Evolutionary conservation across 2,888 invertebrate species (phyloP), one percentile per base, ranked within the genome.

Genomic region (Phasia obesa): DNA sequence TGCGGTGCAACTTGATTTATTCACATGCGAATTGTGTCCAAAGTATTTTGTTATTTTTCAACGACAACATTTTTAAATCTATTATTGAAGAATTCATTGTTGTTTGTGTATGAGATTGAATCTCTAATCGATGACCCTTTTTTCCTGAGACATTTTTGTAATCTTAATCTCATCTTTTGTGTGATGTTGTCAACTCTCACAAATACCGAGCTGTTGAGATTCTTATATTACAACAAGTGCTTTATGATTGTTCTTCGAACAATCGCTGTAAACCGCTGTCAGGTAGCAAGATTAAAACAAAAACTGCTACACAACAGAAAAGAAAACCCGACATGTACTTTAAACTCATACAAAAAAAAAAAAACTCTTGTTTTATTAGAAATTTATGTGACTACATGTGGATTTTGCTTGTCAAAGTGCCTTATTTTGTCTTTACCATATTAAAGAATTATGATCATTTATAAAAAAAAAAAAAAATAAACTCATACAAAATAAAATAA

Each of bases 161-260:
- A 75, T 64, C 70, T 35, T 51, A 75, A 70, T 75, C 70, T 57
- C 23, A 73, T 73, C 59, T 59, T 21, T 73, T 38, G 59, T 49
- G 27, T 79, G 51, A 51, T 70, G 57, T 42, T 75, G 57, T 69
- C 64, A 59, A 27, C 44, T 75, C 64, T 74, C 64, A 81, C 57
- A 75, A 70, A 75, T 70, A 57, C 62, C 31, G 25, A 47, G 19
- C 64, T 67, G 65, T 81, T 81, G 70, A 75, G 70, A 65, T 81
- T 64, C 70, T 51, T 64, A 75, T 75, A 44, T 53, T 70, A 70
- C 55, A 57, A 44, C 81, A 81, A 81, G 75, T 75, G 70, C 35
- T 70, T 74, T 70, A 65, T 70, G 57, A 59, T 55, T 49, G 4
- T 21, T 19, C n/a, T n/a, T n/a, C n/a, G n/a, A n/a, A 35, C 55